Percentiles rank a stretch among this genome's conserved stretches.
These are phyloP conservation scores for Butastur rufipennis DNA, from an alignment of 2,113 vertebrate genomes.

Conservation along the genomic window DNA sequence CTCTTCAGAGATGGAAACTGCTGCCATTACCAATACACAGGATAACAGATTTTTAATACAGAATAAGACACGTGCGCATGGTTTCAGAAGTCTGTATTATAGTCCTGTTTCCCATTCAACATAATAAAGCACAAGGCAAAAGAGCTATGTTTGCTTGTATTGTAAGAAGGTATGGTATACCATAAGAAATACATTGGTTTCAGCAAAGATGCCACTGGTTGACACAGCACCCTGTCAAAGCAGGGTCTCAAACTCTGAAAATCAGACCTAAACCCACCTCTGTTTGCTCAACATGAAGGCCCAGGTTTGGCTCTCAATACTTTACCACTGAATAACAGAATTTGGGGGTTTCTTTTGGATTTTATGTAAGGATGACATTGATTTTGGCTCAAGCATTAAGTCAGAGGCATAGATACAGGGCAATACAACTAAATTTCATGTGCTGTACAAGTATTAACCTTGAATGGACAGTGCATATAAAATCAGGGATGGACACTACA, in stretches of 20 bases:
- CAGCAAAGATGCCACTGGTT: neutral
- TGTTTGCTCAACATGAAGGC: neutral
- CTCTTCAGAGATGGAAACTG: neutral
- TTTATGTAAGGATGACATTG: accelerated
- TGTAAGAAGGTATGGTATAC: neutral
- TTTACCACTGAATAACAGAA: neutral
- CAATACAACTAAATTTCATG: neutral
- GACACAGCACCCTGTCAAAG: neutral
- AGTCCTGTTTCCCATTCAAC: neutral
- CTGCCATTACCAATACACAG: neutral
- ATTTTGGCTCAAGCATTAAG: neutral
- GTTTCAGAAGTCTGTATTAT: neutral
- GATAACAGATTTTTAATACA: neutral
- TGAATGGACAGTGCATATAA: neutral
- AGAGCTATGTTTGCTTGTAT: neutral
- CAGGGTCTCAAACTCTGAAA: neutral
- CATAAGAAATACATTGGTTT: neutral
- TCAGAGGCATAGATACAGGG: neutral
- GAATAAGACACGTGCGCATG: accelerated
- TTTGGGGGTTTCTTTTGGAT: neutral
- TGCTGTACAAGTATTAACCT: accelerated
- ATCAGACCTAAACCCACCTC: neutral
- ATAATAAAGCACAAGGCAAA: neutral
- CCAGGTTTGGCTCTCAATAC: neutral
- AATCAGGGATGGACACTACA: neutral